Evolutionary conservation across 1,140 invertebrate genomes (phyloP).

Genomic region (Melanaphis sacchari): DNA sequence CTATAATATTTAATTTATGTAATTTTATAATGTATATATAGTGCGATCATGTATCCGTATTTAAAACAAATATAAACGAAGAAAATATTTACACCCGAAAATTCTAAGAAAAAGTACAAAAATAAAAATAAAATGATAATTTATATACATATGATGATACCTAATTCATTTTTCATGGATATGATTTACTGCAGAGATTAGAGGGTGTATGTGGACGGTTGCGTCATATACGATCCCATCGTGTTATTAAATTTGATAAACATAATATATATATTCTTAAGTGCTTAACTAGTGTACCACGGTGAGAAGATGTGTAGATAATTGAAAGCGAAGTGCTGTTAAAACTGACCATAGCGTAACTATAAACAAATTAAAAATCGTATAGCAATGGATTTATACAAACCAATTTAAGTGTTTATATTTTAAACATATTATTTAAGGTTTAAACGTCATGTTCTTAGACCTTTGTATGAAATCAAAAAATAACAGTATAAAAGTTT

Average conservation of each 20-base stretch:
- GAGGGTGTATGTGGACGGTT: not conserved
- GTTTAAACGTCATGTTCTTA: not conserved
- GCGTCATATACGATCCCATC: not conserved
- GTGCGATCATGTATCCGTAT: too few relatives aligned
- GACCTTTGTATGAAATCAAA: too few relatives aligned
- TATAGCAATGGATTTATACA: not conserved
- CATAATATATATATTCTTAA: not conserved
- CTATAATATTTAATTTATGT: too few relatives aligned
- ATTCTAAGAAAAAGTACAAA: too few relatives aligned
- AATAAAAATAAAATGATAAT: not conserved
- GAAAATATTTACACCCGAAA: too few relatives aligned
- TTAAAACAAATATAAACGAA: too few relatives aligned
- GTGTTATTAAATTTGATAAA: not conserved
- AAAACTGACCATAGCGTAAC: not conserved
- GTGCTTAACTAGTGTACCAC: not conserved
- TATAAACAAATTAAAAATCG: not conserved
- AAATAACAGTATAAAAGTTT: too few relatives aligned
- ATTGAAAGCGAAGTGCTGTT: not conserved
- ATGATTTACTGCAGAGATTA: not conserved
- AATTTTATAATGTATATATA: too few relatives aligned
- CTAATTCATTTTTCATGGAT: not conserved
- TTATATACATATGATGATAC: not conserved
- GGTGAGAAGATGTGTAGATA: not conserved
- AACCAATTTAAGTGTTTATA: not conserved
- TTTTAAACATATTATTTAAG: not conserved